Base-by-base conservation (phyloP, 2,888 invertebrate species). In the Orgyia antiqua region DNA sequence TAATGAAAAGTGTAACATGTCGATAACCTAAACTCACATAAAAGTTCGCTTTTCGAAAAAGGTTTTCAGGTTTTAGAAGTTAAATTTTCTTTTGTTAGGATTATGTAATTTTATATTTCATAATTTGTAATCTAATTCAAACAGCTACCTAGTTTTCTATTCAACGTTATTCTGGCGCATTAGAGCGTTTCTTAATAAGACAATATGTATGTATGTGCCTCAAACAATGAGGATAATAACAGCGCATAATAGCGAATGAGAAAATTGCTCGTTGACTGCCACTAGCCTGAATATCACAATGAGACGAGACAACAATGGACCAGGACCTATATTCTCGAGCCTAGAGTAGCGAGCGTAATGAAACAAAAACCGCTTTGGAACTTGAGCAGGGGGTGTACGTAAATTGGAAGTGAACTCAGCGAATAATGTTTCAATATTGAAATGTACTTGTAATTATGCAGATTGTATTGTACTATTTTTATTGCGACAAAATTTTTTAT, bases 241-340 rank as follows among this genome's bases (percentile, higher is more conserved):
- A 62, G 62, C 53, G 69, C 61, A 77, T 78, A 79, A 79, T 78
- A 56, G 71, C 51, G 77, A 82, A 80, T 78, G 78, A 68, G 75
- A 80, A 80, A 79, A 79, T 78, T 67, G 77, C 78, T 73, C 76
- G 76, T 76, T 71, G 70, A 70, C 68, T 74, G 70, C 53, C 68
- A 59, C 61, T 58, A 57, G 62, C 55, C 61, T 71, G 68, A 64
- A 67, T 68, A 68, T 55, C 67, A 83, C 83, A 82, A 83, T 82
- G 74, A 63, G 58, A 62, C 54, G 57, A 56, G 61, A 61, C 67
- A 70, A 82, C 78, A 82, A 82, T 82, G 45, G 73, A 44, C 58
- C 50, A 68, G 68, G 68, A 70, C 71, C 77, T 74, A 78, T 63
- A 73, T 71, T 71, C 71, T 42, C 50, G 45, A 54, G 65, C 66